phyloP scores from a whole-genome alignment of 1,140 invertebrate species.

The Lordiphosa collinella region DNA sequence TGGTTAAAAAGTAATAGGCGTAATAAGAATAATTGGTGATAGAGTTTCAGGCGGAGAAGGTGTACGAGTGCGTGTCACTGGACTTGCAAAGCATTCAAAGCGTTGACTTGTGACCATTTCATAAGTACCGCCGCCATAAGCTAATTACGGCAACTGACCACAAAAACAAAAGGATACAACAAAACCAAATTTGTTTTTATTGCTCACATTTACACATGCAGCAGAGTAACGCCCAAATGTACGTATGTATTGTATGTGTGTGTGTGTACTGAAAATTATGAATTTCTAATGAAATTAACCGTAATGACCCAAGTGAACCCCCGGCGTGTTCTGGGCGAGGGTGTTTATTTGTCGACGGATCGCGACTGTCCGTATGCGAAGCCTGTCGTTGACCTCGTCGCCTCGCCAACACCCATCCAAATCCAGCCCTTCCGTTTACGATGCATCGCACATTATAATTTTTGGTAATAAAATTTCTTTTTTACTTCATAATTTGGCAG shows the following conservation, averaged over 20 bases:
- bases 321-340: conserved; percentile 13
- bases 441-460: conserved; percentile 70
- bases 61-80: conserved; percentile 40
- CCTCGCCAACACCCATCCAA: conserved; percentile 32
- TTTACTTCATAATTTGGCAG: conserved; percentile 59
- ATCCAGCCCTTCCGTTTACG: conserved; percentile 22
- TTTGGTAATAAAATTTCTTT: conserved; percentile 69
- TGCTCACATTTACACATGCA: conserved; percentile 74
- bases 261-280: conserved; percentile 53
- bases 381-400: conserved; percentile 26
- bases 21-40: conserved; percentile 75
- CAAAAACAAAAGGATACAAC: conserved; percentile 24
- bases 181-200: conserved; percentile 70
- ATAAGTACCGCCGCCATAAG: conserved; percentile 78
- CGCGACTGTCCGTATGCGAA: conserved; percentile 38
- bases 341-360: conserved; percentile 72
- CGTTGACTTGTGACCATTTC: conserved; percentile 78
- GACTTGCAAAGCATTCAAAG: conserved; percentile 38
- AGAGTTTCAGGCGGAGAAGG: not conserved
- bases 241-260: conserved; percentile 5
- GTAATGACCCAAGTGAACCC: conserved; percentile 23
- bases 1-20: conserved; percentile 75
- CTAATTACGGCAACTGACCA: conserved; percentile 68
- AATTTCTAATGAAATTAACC: conserved; percentile 78
- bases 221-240: conserved; percentile 30